phyloP scores from a whole-genome alignment of 2,113 vertebrate species.

The Pseudolaguvia tuberculata region DNA sequence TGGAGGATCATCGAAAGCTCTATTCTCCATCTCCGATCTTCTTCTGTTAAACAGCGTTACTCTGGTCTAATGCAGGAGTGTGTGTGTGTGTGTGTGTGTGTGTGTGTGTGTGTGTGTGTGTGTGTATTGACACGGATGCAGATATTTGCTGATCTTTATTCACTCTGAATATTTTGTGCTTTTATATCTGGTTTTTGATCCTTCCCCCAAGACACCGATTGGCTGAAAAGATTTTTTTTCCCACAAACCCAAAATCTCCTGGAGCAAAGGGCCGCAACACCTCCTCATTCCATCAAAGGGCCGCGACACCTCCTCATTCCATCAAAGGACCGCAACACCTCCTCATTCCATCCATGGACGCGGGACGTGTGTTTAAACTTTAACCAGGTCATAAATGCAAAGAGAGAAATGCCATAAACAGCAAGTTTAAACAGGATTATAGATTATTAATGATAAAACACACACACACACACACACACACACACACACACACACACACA shows the following conservation, averaged over 20 bases:
- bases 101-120: neutral
- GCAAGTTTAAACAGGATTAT: slow-evolving; percentile 54
- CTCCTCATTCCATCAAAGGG: slow-evolving; percentile 66
- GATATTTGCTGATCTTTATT: neutral
- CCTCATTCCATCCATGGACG: slow-evolving; percentile 68
- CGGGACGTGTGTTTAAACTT: slow-evolving; percentile 69
- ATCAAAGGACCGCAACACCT: slow-evolving; percentile 63
- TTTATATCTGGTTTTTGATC: slow-evolving; percentile 59
- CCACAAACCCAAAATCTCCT: slow-evolving; percentile 53
- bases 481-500: too few relatives aligned
- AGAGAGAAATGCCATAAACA: slow-evolving; percentile 60
- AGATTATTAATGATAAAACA: slow-evolving; percentile 68
- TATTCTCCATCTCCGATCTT: slow-evolving; percentile 64
- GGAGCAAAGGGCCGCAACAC: slow-evolving; percentile 58
- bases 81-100: neutral
- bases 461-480: too few relatives aligned
- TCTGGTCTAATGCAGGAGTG: neutral
- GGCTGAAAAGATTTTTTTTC: slow-evolving; percentile 53
- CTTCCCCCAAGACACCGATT: slow-evolving; percentile 55
- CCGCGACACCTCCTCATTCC: slow-evolving; percentile 67
- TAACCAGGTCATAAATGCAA: slow-evolving; percentile 70
- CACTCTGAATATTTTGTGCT: neutral
- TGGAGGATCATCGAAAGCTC: slow-evolving; percentile 70
- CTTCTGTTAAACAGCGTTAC: neutral
- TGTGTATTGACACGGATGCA: neutral